phyloP scores from a whole-genome alignment of 2,113 vertebrate species.

The Vulpes lagopus region DNA sequence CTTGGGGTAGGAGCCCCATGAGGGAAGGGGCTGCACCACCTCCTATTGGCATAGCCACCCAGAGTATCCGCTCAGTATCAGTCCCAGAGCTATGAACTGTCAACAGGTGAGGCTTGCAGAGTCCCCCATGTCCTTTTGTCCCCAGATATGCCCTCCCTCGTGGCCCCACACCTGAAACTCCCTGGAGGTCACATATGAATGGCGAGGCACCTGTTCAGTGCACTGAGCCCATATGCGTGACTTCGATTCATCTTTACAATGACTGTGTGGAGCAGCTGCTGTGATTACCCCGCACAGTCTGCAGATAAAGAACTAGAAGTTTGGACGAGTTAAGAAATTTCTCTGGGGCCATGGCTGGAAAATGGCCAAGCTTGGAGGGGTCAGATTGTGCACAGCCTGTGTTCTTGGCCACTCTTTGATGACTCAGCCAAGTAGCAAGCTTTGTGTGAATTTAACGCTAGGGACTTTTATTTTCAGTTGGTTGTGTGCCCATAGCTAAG shows the following conservation, averaged over 20 bases:
- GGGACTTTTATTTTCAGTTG: not conserved
- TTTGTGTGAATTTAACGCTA: not conserved
- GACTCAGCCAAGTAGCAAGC: not conserved
- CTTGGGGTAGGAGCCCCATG: not conserved
- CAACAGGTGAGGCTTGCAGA: accelerated
- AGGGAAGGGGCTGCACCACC: not conserved
- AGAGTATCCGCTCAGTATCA: not conserved
- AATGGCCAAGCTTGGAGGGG: not conserved
- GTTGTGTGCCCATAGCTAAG: not conserved
- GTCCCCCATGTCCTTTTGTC: not conserved
- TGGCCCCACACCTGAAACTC: not conserved
- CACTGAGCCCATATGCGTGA: not conserved
- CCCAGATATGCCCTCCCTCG: not conserved
- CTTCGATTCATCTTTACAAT: not conserved
- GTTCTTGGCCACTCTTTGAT: not conserved
- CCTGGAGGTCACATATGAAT: not conserved
- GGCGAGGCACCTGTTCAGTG: not conserved
- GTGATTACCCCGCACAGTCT: not conserved
- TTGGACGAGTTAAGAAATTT: not conserved
- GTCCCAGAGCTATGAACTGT: not conserved
- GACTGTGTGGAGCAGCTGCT: not conserved
- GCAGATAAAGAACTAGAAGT: not conserved
- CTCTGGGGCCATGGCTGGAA: not conserved
- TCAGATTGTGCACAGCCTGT: not conserved
- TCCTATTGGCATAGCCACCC: not conserved